Percentiles rank a stretch among this genome's conserved stretches.
Conservation (phyloP, 2,888 invertebrate species). For the Leucophenga maculata region DNA sequence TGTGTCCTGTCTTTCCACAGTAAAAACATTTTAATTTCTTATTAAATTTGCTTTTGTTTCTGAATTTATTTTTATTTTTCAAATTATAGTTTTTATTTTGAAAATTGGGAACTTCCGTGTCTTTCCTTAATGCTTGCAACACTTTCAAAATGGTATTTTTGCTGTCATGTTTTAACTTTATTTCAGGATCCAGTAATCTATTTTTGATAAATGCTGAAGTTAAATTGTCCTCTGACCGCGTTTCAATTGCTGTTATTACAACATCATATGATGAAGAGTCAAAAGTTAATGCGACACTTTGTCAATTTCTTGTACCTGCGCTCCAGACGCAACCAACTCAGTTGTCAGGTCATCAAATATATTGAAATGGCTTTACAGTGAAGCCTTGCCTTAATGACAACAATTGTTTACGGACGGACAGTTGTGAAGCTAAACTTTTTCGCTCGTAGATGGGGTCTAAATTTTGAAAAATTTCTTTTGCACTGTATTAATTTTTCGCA, state of each 20-base stretch:
- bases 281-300: no score
- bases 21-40: no score
- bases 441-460: slow-evolving; percentile 35
- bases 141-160: slow-evolving; percentile 52
- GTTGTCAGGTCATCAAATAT: slow-evolving; percentile 38
- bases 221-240: slow-evolving; percentile 11
- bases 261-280: neutral
- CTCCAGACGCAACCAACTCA: slow-evolving; percentile 10
- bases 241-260: slow-evolving; percentile 26
- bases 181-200: slow-evolving; percentile 45
- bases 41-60: no score
- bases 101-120: no score
- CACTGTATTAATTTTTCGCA: slow-evolving; percentile 28
- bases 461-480: slow-evolving; percentile 37
- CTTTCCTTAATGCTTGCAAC: slow-evolving; percentile 34
- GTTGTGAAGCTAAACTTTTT: slow-evolving; percentile 37
- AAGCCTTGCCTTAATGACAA: slow-evolving; percentile 31
- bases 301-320: slow-evolving; percentile 21
- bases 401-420: slow-evolving; percentile 34
- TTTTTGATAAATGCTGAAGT: slow-evolving; percentile 64
- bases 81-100: no score
- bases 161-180: slow-evolving; percentile 32
- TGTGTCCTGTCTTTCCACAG: no score
- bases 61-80: no score
- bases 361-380: slow-evolving; percentile 38